Conservation (phyloP, 2,113 vertebrate species). For the Ornithorhynchus anatinus region DNA sequence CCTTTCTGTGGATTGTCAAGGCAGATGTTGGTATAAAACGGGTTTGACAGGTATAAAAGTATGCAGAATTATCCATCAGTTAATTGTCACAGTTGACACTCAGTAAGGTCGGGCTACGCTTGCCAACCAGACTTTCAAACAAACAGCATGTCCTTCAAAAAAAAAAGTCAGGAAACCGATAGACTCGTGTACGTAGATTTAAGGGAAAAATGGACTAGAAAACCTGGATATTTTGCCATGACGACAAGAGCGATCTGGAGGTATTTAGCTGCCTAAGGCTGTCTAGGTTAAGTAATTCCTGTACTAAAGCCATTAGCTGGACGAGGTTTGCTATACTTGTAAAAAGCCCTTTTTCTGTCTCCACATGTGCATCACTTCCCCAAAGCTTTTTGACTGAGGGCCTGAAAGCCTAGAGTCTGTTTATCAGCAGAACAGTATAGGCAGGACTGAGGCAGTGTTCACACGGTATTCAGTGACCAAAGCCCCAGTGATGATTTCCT, state of each 20-base stretch:
- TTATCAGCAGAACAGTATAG: conserved; percentile 21
- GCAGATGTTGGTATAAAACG: conserved; percentile 43
- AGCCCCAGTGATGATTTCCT: no score
- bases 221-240: neutral
- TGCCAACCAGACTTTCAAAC: conserved; percentile 4
- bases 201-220: conserved; percentile 9
- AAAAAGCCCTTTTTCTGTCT: conserved; percentile 1
- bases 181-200: neutral
- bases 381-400: conserved; percentile 32
- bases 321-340: conserved; percentile 36
- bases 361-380: conserved; percentile 51
- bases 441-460: no score
- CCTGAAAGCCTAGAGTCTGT: conserved; percentile 24
- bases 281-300: conserved; percentile 20
- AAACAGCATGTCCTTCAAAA: conserved; percentile 13
- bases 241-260: neutral
- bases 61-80: conserved; percentile 45
- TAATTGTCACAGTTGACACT: conserved; percentile 21
- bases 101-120: conserved; percentile 24
- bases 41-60: conserved; percentile 42
- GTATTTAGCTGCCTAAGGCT: conserved; percentile 28
- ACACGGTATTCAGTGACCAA: no score
- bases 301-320: conserved; percentile 45
- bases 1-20: conserved; percentile 25
- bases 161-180: conserved; percentile 31